Conservation (phyloP, 2,797 vertebrate species). For the Macropodus opercularis region DNA sequence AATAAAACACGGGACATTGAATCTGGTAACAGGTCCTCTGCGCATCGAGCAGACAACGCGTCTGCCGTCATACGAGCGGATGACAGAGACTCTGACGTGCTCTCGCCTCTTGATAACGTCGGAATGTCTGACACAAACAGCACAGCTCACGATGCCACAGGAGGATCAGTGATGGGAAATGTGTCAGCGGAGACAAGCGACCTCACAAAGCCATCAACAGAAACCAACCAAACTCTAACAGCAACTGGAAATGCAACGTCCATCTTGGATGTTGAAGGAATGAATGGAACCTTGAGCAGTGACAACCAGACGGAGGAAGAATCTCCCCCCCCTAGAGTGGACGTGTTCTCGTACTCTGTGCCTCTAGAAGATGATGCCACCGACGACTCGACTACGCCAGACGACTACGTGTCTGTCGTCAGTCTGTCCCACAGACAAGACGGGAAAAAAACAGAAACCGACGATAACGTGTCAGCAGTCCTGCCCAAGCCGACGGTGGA, state of each 20-base stretch:
- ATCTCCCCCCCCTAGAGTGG: too few relatives aligned
- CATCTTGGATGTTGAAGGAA: constrained; percentile 19
- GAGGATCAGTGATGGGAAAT: constrained; percentile 12
- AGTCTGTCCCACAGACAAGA: background rate
- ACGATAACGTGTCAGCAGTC: constrained; percentile 2
- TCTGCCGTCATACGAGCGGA: constrained; percentile 6
- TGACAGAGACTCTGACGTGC: background rate
- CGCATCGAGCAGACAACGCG: constrained; percentile 19
- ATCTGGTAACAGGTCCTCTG: background rate
- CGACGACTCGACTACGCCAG: too few relatives aligned
- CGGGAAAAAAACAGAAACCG: constrained; percentile 11
- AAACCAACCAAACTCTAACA: constrained; percentile 16
- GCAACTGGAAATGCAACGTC: constrained; percentile 17
- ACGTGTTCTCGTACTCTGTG: constrained; percentile 57
- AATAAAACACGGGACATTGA: constrained; percentile 22
- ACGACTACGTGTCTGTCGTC: constrained; percentile 1
- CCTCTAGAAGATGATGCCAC: constrained; percentile 4
- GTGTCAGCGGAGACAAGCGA: constrained; percentile 1
- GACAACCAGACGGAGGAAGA: constrained; percentile 31
- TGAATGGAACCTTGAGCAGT: constrained; percentile 10
- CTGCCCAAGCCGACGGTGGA: background rate
- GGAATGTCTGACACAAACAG: background rate
- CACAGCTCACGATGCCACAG: background rate
- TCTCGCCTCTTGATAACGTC: background rate
- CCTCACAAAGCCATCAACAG: background rate